Base-by-base conservation (phyloP, 2,113 vertebrate species). In the Mus pahari region DNA sequence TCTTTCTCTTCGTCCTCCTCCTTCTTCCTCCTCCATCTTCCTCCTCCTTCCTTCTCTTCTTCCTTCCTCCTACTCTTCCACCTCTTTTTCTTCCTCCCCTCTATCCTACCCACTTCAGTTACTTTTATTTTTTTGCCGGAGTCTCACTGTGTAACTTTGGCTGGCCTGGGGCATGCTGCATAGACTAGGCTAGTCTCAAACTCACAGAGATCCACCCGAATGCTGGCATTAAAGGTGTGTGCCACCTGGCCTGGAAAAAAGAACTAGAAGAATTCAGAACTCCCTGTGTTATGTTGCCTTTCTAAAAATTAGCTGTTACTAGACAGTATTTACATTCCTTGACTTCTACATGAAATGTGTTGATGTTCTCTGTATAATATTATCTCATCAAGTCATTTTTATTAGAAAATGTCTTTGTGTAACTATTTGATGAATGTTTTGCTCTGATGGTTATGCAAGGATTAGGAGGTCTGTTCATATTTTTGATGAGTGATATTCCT, bases 391-490 rank as follows among this genome's bases (percentile, higher is more conserved):
- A 84, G 71, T 91, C 28, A 70, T 74, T 90, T 0, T 45, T 86
- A 86, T 48, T 68, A 68, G 42, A 86, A 86, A 66, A 19, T 48
- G 7, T 36, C 33, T 66, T 48, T 14, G 48, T 22, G 16, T 33
- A 74, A 20, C 89, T 87, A 74, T 83, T 94, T 88, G 36, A 75
- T 33, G 22, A 53, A n/a, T 16, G 19, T 22, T 93, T 91, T 95
- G 16, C 9, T 88, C 20, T 88, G 62, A 26, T 84, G 70, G 20
- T 86, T 89, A 89, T 11, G 17, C 42, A 36, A 39, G 10, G 31
- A 26, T 86, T 92, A 62, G 60, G 66, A 60, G 19, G 53, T 28
- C 8, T 87, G 55, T 77, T 33, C 81, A 60, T 87, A 22, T 53
- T 95, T 50, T 96, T 71, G 50, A 62, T 90, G 68, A 55, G 28